Evolutionary conservation across 2,888 invertebrate genomes (phyloP).

Genomic region (Morinoia aosen): DNA sequence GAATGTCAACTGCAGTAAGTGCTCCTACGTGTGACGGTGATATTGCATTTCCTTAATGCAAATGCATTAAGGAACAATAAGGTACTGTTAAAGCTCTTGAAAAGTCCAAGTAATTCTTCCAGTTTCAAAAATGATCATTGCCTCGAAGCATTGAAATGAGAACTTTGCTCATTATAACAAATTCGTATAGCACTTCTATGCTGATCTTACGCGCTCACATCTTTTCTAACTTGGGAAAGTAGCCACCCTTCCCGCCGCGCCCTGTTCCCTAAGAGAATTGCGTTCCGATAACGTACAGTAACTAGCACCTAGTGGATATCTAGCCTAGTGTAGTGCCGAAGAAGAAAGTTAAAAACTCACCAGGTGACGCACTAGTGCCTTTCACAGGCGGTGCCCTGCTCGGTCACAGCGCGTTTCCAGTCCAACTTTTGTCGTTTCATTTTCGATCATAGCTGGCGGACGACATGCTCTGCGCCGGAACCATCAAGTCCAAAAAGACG

Average conservation of each 20-base stretch:
- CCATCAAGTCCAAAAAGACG: constrained; percentile 27
- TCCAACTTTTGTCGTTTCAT: constrained; percentile 46
- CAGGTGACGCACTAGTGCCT: not conserved
- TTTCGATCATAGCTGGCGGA: constrained; percentile 13
- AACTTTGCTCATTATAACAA: not conserved
- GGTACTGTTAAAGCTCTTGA: not conserved
- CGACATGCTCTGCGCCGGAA: not conserved
- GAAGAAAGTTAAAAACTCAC: not conserved
- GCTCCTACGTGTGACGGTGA: too few species aligned
- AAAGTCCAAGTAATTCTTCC: not conserved
- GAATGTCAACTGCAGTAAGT: too few species aligned
- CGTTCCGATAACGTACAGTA: not conserved
- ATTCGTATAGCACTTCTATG: not conserved
- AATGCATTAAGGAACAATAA: not conserved
- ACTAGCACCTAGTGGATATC: not conserved
- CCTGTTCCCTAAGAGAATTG: not conserved
- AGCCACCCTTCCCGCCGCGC: not conserved
- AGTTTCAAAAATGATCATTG: not conserved
- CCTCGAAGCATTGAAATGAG: not conserved
- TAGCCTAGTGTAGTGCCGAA: not conserved
- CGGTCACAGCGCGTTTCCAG: not conserved
- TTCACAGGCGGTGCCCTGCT: not conserved
- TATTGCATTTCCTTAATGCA: too few species aligned
- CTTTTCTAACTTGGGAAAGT: not conserved
- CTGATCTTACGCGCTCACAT: not conserved